A percentile compares a stretch with the other conserved stretches of the same genome.
These are phyloP conservation scores for Hololepta plana DNA, from an alignment of 2,888 invertebrate genomes.

Conservation along the genomic window DNA sequence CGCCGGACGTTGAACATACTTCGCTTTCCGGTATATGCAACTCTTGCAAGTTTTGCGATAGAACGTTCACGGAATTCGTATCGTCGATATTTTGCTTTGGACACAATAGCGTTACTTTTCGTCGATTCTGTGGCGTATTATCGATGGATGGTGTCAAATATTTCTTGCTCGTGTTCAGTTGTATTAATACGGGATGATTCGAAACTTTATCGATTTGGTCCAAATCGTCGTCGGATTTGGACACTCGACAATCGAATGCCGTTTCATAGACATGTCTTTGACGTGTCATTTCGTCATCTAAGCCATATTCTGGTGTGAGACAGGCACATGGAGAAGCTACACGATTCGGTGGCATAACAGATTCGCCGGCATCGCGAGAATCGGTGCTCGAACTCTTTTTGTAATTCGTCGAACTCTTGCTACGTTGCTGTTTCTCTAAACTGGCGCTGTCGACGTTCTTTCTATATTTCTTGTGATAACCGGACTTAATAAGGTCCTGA, in stretches of 20 bases:
- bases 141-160: constrained; percentile 14
- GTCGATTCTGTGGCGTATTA: constrained; percentile 30
- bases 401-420: constrained; percentile 26
- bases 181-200: constrained; percentile 58
- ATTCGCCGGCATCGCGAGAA: constrained; percentile 41
- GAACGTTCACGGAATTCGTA: constrained; percentile 31
- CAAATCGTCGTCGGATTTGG: constrained; percentile 61
- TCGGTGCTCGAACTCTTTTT: constrained; percentile 59
- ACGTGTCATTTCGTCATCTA: constrained; percentile 38
- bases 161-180: constrained; percentile 26
- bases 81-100: constrained; percentile 40
- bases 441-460: constrained; percentile 20
- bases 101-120: constrained; percentile 34
- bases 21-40: constrained; percentile 41
- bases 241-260: constrained; percentile 75
- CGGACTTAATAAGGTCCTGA: too few species aligned
- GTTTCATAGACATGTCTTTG: constrained; percentile 73
- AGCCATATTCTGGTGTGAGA: constrained; percentile 25
- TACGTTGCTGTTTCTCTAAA: too few species aligned
- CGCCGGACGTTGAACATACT: constrained; percentile 33
- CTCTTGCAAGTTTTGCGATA: constrained; percentile 31
- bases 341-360: constrained; percentile 45
- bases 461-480: constrained; percentile 17
- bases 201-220: constrained; percentile 67
- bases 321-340: constrained; percentile 52